Conservation (phyloP, 2,113 vertebrate genomes). For the Phrynosoma platyrhinos region DNA sequence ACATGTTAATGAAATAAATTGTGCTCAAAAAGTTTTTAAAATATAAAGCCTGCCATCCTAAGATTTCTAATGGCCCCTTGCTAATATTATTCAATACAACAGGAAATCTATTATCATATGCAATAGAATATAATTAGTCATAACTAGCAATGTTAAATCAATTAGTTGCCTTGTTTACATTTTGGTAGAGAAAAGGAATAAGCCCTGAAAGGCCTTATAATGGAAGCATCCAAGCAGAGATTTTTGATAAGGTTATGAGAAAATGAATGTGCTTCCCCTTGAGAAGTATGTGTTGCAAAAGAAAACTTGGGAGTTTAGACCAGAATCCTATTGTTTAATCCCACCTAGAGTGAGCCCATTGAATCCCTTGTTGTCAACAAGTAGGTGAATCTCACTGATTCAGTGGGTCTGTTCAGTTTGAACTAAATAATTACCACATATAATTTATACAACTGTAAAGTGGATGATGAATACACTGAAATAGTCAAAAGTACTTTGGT, state of each 20-base stretch:
- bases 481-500: too few relatives aligned
- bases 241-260: background rate
- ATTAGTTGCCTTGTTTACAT: constrained; percentile 1
- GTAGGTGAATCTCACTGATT: too few relatives aligned
- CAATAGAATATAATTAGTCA: constrained; percentile 17
- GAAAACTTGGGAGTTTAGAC: background rate
- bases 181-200: background rate
- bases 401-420: too few relatives aligned
- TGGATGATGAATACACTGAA: too few relatives aligned
- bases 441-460: too few relatives aligned
- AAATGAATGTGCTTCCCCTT: background rate
- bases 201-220: background rate
- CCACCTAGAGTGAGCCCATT: too few relatives aligned
- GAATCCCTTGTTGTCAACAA: too few relatives aligned
- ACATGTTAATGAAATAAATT: constrained; percentile 59
- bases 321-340: too few relatives aligned
- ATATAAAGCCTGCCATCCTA: constrained; percentile 18
- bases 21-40: constrained; percentile 42
- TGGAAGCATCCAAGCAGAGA: background rate
- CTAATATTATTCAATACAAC: constrained; percentile 22
- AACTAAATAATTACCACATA: too few relatives aligned
- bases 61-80: constrained; percentile 22
- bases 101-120: background rate
- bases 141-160: background rate
- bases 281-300: background rate